Base-by-base conservation (phyloP, 2,113 vertebrate genomes). In the Nematolebias whitei region DNA sequence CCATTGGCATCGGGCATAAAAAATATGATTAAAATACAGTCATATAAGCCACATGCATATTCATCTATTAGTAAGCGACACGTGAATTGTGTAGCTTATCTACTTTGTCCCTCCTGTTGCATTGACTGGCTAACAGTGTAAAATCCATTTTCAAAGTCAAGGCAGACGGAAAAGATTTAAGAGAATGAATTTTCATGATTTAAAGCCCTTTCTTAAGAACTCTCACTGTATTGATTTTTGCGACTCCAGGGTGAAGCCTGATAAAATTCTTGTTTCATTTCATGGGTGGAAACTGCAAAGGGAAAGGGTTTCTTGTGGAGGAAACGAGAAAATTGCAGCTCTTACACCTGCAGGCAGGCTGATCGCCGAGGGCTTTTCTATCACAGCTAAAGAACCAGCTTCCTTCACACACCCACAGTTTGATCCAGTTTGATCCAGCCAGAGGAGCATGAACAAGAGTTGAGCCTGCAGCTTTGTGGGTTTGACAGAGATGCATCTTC, bases 181-280 rank as follows among this genome's bases (percentile, higher is more conserved):
- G 68, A 51, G 62, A 83, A 78, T 69, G 24, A 73, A 89, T 88
- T 76, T 80, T 48, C 71, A 76, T 80, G 60, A 85, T 87, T 87
- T 79, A 84, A 73, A 83, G 51, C 68, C 74, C 78, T 69, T 78
- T 76, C 71, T 56, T 60, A 58, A 67, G 72, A 81, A 80, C 76
- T 82, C 74, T 82, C 78, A 22, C 76, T 57, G 67, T 84, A 90
- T 88, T 83, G 90, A 91, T 90, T 87, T 84, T 80, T 70, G 49
- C 63, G 71, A 50, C 74, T 61, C 61, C 76, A 67, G 68, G 66
- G 76, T 82, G 65, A 83, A 51, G 73, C 78, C 82, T 80, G 72
- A 86, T 82, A 79, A 87, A 88, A 91, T 83, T 82, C 73, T 74
- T 50, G 75, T 88, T 86, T 89, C 77, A 87, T 87, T 88, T 88